These are phyloP conservation scores for Ginglymostoma cirratum DNA, from an alignment of 2,113 vertebrate genomes.

Conservation along the genomic window DNA sequence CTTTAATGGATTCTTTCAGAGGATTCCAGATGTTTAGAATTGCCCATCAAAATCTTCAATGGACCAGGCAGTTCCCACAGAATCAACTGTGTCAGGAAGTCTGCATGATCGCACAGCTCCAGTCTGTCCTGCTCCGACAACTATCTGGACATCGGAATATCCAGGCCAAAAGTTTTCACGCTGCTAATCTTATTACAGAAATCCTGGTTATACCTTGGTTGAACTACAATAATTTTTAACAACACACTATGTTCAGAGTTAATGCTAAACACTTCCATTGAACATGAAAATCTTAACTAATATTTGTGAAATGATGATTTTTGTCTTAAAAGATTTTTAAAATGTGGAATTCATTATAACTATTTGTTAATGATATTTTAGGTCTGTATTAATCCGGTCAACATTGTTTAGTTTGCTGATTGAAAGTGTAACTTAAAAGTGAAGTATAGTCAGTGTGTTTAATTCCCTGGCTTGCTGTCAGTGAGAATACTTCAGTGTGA, in stretches of 20 bases:
- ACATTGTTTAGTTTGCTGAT: background rate
- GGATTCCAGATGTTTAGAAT: too few species aligned
- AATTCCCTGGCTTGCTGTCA: background rate
- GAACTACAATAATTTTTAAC: background rate
- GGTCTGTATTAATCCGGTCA: background rate
- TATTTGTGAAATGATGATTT: background rate
- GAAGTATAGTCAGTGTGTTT: background rate
- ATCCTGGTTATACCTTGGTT: background rate
- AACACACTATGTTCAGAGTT: background rate
- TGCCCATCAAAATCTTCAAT: too few species aligned
- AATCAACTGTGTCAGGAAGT: too few species aligned
- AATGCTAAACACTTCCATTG: background rate
- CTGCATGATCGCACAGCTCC: too few species aligned
- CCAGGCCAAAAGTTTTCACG: background rate
- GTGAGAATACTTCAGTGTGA: background rate
- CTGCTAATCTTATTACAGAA: background rate
- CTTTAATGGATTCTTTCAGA: too few species aligned
- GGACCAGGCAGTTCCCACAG: too few species aligned
- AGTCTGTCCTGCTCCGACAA: too few species aligned
- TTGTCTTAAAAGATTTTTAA: background rate
- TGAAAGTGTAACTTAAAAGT: background rate
- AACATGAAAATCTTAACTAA: background rate
- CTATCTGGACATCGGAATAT: too few species aligned
- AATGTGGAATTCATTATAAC: background rate
- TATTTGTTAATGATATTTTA: background rate